These are phyloP conservation scores for Tigriopus californicus DNA, from an alignment of 2,888 invertebrate species.

Conservation along the genomic window DNA sequence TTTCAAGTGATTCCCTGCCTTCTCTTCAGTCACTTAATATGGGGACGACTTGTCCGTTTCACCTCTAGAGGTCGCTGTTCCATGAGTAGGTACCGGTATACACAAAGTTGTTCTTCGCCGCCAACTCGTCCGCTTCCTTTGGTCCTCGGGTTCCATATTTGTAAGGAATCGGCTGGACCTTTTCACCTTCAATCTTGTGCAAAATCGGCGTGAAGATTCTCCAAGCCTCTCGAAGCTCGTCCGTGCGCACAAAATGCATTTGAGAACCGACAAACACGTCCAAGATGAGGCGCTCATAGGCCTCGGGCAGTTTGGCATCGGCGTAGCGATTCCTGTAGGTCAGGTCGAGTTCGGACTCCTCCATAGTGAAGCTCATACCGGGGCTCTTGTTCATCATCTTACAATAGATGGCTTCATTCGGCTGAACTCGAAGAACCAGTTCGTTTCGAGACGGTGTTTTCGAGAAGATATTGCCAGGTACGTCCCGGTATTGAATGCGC, in stretches of 20 bases:
- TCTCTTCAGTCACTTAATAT: too few relatives aligned
- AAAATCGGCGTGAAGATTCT: slow-evolving; percentile 82
- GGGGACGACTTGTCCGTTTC: too few relatives aligned
- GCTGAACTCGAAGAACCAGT: slow-evolving; percentile 91
- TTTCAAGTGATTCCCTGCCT: too few relatives aligned
- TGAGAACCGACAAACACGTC: slow-evolving; percentile 97
- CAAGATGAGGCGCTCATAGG: slow-evolving; percentile 87
- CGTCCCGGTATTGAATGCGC: slow-evolving; percentile 85
- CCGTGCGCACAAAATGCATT: slow-evolving; percentile 88
- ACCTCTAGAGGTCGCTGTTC: slow-evolving; percentile 26
- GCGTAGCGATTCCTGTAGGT: slow-evolving; percentile 82
- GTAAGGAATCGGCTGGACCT: slow-evolving; percentile 46
- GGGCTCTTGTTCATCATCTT: slow-evolving; percentile 98
- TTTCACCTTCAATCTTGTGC: slow-evolving; percentile 60
- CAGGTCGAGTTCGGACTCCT: slow-evolving; percentile 93
- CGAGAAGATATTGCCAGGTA: slow-evolving; percentile 92
- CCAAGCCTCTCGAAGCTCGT: slow-evolving; percentile 92
- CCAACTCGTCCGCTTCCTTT: slow-evolving; percentile 61
- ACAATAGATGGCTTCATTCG: slow-evolving; percentile 91
- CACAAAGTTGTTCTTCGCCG: slow-evolving; percentile 58
- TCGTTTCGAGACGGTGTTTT: slow-evolving; percentile 81
- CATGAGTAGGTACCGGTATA: slow-evolving; percentile 96
- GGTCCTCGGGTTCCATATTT: slow-evolving; percentile 75
- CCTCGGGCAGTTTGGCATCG: slow-evolving; percentile 37
- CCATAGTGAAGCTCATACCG: slow-evolving; percentile 89